Base-by-base conservation (phyloP, 2,113 vertebrate species). In the Zosterops borbonicus region DNA sequence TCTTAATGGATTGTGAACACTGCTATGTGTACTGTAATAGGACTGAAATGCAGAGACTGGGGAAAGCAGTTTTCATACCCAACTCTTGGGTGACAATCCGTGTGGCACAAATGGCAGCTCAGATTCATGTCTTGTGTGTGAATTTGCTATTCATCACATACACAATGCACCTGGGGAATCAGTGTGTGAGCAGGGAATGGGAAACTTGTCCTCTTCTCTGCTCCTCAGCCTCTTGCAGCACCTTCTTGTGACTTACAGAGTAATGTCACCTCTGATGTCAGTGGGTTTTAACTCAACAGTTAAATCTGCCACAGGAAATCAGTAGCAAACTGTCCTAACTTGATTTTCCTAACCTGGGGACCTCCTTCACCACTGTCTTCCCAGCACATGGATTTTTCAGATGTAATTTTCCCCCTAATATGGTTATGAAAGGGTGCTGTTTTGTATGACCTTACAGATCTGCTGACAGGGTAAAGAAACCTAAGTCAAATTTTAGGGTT, bases 391-490 rank as follows among this genome's bases (percentile, higher is more conserved):
- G 68, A 58, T 85, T 91, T 92, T 92, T 92, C 68, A 76, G 44
- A 81, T 59, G n/a, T 77, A 35, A 59, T 91, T 91, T 56, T 31
- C 31, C 47, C 63, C 59, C 53, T 88, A 83, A 95, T 28, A 37
- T 4, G 11, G 17, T 95, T 94, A n/a, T 58, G 60, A 86, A 95
- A 91, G 28, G 53, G 67, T 3, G 6, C 24, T 59, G 49, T 23
- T 86, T 55, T 64, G n/a, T 73, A 59, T 55, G 76, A 92, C 77
- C 64, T 93, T 69, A 78, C 1, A 15, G 23, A 83, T 90, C 52
- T 89, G 69, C 91, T 92, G 83, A 53, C 76, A 55, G 23, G 8
- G 37, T 83, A 83, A 86, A 68, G 56, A 78, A 92, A 50, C 9
- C 23, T 2, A 37, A 84, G 42, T 42, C 31, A 53, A 76, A 21